A percentile compares a stretch with the other conserved stretches of the same genome.
Evolutionary conservation across 2,797 vertebrate species (phyloP).

Genomic region (Vireo griseus): DNA sequence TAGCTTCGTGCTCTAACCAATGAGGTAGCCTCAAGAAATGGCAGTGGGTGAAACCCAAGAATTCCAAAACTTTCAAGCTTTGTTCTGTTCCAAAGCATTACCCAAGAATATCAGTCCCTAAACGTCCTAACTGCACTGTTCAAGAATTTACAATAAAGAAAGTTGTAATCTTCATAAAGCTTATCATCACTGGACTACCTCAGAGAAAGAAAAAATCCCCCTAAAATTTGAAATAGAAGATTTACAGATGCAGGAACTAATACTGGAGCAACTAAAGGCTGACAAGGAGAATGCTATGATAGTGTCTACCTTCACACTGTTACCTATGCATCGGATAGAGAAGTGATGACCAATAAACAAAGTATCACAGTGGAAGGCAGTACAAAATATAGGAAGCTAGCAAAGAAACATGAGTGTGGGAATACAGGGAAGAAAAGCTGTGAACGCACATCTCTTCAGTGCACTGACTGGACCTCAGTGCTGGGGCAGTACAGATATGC

Average conservation of each 20-base stretch:
- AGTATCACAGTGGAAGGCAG: background rate
- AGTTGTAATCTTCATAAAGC: background rate
- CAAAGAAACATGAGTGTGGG: rapidly evolving
- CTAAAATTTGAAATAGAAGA: background rate
- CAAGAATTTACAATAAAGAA: background rate
- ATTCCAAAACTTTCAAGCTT: background rate
- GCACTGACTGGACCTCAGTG: background rate
- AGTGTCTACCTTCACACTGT: background rate
- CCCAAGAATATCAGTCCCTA: background rate
- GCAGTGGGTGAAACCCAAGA: rapidly evolving
- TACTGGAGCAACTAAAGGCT: background rate
- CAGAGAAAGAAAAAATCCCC: background rate
- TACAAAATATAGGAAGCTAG: background rate
- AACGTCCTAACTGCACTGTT: background rate
- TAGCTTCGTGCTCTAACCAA: rapidly evolving
- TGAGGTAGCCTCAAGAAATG: rapidly evolving
- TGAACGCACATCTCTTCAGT: background rate
- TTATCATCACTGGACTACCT: background rate
- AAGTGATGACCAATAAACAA: rapidly evolving
- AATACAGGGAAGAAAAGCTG: background rate
- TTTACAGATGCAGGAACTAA: background rate
- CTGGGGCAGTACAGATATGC: background rate
- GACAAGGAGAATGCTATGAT: background rate
- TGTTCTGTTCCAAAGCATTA: background rate
- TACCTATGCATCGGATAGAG: background rate